Base-by-base conservation (phyloP, 2,888 invertebrate genomes). In the Dynastes grantii region DNA sequence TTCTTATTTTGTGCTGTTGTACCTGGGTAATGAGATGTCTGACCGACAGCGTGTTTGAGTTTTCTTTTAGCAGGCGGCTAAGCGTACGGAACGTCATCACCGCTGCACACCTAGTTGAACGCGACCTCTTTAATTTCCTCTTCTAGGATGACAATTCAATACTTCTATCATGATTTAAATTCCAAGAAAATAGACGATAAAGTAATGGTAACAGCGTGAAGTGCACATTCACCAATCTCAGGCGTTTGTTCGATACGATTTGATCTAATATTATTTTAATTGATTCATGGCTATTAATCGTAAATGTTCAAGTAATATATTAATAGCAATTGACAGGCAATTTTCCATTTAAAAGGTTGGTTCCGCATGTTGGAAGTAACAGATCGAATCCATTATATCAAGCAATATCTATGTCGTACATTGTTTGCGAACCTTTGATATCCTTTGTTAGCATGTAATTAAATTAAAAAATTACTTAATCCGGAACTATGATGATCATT, bases 21-120 rank as follows among this genome's bases (percentile, higher is more conserved):
- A 58, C 55, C 49, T 51, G 51, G 68, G 13, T 68, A 68, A 68
- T 68, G 68, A 68, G 68, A 68, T 68, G 68, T 68, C 68, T 68
- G 51, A 68, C 68, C 51, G 68, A 53, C 29, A n/a, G 68, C 68
- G 27, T 68, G 68, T 68, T 68, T 68, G 68, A 51, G 51, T 68
- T 68, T 68, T 51, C 68, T 68, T 68, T 68, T 68, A 68, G 68
- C 68, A 45, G 55, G 8, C 16, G 55, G 16, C 27, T 58, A 58
- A 22, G 9, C n/a, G 53, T 16, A 51, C 29, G 51, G 68, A 68
- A 68, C 68, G 68, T 68, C 68, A 29, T 29, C 22, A 51, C 68
- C 51, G 49, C 68, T 51, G 68, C 68, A 68, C 68, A 68, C 68
- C 68, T 53, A 68, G 11, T 29, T 68, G 68, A 68, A 68, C 68